Conservation (phyloP, 1,140 invertebrate species). For the Pseudobourletiella spinata region DNA sequence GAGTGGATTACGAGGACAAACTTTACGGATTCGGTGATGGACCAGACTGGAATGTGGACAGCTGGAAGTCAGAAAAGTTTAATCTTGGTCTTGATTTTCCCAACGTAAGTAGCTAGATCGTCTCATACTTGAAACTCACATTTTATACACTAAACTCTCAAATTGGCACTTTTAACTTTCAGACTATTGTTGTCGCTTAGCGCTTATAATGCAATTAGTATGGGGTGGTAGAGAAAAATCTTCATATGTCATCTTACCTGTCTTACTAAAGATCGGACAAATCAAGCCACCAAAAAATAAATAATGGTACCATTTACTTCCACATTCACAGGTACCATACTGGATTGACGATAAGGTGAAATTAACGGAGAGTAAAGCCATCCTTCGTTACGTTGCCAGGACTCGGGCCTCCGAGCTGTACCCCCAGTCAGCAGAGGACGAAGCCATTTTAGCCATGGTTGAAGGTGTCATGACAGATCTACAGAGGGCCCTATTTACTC, state of each 20-base stretch:
- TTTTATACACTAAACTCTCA: neutral
- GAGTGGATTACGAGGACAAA: constrained; percentile 20
- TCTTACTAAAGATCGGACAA: too few species aligned
- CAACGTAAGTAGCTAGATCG: constrained; percentile 13
- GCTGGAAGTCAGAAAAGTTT: constrained; percentile 11
- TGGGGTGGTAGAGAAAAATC: too few species aligned
- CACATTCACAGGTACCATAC: constrained; percentile 15
- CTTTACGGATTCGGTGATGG: constrained; percentile 35
- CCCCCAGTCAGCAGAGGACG: neutral
- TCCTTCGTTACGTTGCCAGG: constrained; percentile 13
- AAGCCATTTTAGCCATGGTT: neutral
- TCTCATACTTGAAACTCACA: neutral
- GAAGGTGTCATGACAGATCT: neutral
- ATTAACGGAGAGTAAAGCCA: constrained; percentile 20
- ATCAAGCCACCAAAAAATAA: too few species aligned
- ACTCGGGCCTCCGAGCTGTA: neutral
- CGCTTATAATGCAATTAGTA: too few species aligned
- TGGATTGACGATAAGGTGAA: constrained; percentile 23
- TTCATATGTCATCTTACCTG: too few species aligned
- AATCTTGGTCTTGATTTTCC: constrained; percentile 17
- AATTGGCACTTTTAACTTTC: too few species aligned
- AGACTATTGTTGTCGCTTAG: too few species aligned
- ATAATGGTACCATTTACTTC: too few species aligned
- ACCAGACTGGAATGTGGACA: constrained; percentile 35
- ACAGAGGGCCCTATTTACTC: neutral